These are phyloP conservation scores for Acrossocheilus wenchowensis DNA, from an alignment of 2,797 vertebrate species.

Conservation along the genomic window DNA sequence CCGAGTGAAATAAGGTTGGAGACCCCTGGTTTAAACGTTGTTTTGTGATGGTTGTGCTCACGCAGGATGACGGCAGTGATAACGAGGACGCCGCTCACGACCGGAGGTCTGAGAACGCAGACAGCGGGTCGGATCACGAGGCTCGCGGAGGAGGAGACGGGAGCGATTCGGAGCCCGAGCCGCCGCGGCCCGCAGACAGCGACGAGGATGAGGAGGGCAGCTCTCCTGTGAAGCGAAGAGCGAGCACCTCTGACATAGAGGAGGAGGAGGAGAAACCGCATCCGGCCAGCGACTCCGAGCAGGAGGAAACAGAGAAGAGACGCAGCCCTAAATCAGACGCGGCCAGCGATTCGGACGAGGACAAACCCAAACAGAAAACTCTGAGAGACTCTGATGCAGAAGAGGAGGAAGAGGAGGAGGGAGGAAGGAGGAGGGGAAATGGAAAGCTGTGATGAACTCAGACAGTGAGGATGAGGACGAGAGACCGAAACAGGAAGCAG, in stretches of 20 bases:
- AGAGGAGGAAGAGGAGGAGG: constrained; percentile 74
- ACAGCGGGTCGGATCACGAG: constrained; percentile 74
- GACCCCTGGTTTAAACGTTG: neutral
- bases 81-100: constrained; percentile 73
- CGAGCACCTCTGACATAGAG: constrained; percentile 81
- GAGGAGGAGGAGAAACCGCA: constrained; percentile 70
- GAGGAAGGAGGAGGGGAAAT: constrained; percentile 67
- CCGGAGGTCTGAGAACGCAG: constrained; percentile 65
- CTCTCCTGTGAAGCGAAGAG: constrained; percentile 69
- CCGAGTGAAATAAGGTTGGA: no score
- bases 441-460: constrained; percentile 82
- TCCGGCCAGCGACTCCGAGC: constrained; percentile 78
- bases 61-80: constrained; percentile 88
- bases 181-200: constrained; percentile 71
- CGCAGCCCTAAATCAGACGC: constrained; percentile 75
- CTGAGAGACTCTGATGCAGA: constrained; percentile 76
- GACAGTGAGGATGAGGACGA: constrained; percentile 80
- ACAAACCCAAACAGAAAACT: constrained; percentile 71
- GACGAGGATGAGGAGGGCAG: constrained; percentile 78
- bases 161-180: constrained; percentile 79
- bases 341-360: constrained; percentile 77
- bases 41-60: constrained; percentile 53
- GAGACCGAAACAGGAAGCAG: constrained; percentile 66
- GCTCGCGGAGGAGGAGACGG: constrained; percentile 55
- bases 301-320: constrained; percentile 71